Evolutionary conservation across 2,888 invertebrate genomes (phyloP).

Genomic region (Camponotus fellah): DNA sequence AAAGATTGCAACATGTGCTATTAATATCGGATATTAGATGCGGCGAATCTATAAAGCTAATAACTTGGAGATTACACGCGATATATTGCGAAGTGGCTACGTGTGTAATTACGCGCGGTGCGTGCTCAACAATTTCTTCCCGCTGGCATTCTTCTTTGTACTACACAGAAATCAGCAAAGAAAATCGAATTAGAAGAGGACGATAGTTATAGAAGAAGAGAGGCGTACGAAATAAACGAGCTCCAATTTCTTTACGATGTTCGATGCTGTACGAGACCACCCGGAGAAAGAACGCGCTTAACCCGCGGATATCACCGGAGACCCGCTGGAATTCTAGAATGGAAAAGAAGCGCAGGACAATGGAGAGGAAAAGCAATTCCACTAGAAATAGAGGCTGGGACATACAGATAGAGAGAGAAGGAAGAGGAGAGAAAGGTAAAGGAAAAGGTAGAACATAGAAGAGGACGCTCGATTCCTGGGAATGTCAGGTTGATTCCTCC

Average conservation of each 20-base stretch:
- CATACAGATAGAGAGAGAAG: neutral
- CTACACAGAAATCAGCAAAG: neutral
- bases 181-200: neutral
- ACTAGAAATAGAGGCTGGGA: constrained; percentile 13
- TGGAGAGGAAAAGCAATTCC: constrained; percentile 52
- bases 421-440: constrained; percentile 21
- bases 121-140: neutral
- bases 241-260: constrained; percentile 41
- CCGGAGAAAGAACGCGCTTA: constrained; percentile 13
- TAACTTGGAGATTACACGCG: constrained; percentile 25
- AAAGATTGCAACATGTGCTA: neutral
- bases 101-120: constrained; percentile 22
- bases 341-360: constrained; percentile 51
- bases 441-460: constrained; percentile 5
- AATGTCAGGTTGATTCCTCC: constrained; percentile 73
- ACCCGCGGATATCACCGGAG: constrained; percentile 39
- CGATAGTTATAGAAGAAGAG: neutral
- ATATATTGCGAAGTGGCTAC: neutral
- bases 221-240: constrained; percentile 27
- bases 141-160: neutral
- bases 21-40: constrained; percentile 38
- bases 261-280: neutral
- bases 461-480: constrained; percentile 63
- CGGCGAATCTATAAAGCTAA: constrained; percentile 21
- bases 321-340: constrained; percentile 48